Percentiles rank a stretch among this genome's conserved stretches.
phyloP scores from a whole-genome alignment of 1,140 invertebrate genomes.

The Frieseomelitta varia region DNA sequence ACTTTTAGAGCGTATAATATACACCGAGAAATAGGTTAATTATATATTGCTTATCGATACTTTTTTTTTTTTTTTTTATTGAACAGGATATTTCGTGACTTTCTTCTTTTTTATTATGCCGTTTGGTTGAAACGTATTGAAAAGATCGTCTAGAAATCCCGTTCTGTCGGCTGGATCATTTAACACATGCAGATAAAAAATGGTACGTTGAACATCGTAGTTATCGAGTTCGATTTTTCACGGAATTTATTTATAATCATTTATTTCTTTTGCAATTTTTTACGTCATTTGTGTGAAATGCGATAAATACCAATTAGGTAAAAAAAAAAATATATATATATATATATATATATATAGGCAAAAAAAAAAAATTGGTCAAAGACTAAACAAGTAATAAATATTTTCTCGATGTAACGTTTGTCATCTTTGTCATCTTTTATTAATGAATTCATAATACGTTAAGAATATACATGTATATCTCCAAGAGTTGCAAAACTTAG shows the following conservation, averaged over 20 bases:
- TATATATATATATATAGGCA: too few relatives aligned
- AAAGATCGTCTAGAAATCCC: background rate
- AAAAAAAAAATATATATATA: too few relatives aligned
- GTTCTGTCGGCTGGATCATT: background rate
- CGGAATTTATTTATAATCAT: background rate
- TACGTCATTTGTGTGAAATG: background rate
- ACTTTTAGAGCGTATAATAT: conserved; percentile 22
- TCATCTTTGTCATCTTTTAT: background rate
- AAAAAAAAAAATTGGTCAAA: background rate
- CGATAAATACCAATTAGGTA: background rate
- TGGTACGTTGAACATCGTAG: background rate
- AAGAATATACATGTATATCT: too few relatives aligned
- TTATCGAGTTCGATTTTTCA: background rate
- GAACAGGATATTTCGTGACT: background rate
- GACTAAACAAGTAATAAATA: background rate
- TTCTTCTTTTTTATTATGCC: background rate
- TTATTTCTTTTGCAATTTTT: background rate
- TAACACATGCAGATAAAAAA: background rate
- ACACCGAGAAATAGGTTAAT: conserved; percentile 11
- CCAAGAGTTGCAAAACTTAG: background rate
- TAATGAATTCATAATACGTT: too few relatives aligned
- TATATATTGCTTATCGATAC: background rate
- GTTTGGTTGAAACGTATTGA: background rate
- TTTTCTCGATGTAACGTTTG: background rate
- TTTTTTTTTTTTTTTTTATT: background rate